Percentiles rank a stretch among this genome's conserved stretches.
These are phyloP conservation scores for Cyclophora punctaria DNA, from an alignment of 2,888 invertebrate genomes.

Conservation along the genomic window DNA sequence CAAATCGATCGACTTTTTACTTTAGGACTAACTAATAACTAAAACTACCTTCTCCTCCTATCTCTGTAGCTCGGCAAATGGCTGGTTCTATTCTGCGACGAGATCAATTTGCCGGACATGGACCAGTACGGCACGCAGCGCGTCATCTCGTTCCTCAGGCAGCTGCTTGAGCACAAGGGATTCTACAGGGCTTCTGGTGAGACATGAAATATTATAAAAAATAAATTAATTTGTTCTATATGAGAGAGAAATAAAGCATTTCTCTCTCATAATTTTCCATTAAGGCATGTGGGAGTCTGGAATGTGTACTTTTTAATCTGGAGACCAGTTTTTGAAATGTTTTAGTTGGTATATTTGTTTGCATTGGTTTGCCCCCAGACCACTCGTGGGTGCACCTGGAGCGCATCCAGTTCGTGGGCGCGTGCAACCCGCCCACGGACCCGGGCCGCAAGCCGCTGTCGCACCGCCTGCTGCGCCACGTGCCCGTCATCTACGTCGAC, in stretches of 20 bases:
- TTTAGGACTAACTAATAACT: no score
- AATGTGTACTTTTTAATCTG: no score
- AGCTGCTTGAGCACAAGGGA: constrained; percentile 96
- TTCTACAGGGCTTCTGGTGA: constrained; percentile 86
- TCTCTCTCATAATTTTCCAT: background rate
- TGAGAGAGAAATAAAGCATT: background rate
- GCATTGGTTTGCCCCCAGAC: no score
- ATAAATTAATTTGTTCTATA: background rate
- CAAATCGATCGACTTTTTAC: no score
- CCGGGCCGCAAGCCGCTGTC: constrained; percentile 97
- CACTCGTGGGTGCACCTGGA: constrained; percentile 98
- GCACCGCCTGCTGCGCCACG: constrained; percentile 91
- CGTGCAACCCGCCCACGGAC: constrained; percentile 99
- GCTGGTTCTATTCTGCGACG: constrained; percentile 99
- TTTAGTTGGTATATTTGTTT: background rate
- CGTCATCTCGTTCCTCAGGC: constrained; percentile 98
- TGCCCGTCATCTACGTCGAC: constrained; percentile 99
- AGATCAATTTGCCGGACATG: constrained; percentile 99
- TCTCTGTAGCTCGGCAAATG: constrained; percentile 89
- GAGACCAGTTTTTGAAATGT: background rate
- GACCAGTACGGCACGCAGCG: constrained; percentile 98
- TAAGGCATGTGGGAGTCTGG: no score
- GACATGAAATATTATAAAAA: constrained; percentile 4
- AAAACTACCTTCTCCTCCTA: no score
- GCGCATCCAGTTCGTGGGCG: constrained; percentile 99